Base-by-base conservation (phyloP, 2,113 vertebrate species). In the Brienomyrus brachyistius region DNA sequence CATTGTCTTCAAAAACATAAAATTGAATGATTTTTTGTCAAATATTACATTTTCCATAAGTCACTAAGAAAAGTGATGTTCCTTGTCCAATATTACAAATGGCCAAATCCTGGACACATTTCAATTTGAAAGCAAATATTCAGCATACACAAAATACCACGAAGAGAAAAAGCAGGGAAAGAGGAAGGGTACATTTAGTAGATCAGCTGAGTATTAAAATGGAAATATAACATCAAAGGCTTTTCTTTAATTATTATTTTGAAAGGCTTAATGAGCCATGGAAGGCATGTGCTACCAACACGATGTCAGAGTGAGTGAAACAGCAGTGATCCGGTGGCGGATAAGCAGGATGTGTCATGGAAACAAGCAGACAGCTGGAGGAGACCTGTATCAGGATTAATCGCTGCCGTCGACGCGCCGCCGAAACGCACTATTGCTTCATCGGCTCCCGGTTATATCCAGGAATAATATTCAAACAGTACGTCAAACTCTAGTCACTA, bases 261-360 rank as follows among this genome's bases (percentile, higher is more conserved):
- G 91, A 94, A 87, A 90, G 35, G 35, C 2, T 21, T 83, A 90
- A 59, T 51, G 86, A 90, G 70, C 80, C 80, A 89, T 88, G 92
- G 94, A 95, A 95, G 93, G 94, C 92, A 93, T 82, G 52, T n/a
- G 56, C 77, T 80, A 52, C 89, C 92, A 92, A 94, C 93, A 93
- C 93, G 92, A 95, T 94, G 95, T 95, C 94, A 94, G 88, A 94
- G 95, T 95, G 94, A 95, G 94, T 94, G 94, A 90, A 91, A 91
- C 93, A 94, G 93, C 92, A 93, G 93, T 95, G 95, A 91, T 93
- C 92, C 89, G 45, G 87, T 85, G 91, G 90, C 19, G 91, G 90
- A 91, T 92, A 91, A 93, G 80, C 93, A 92, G 92, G 90, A 89
- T 93, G 94, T 90, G 93, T 94, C 91, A 91, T 91, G 91, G 90